Conservation (phyloP, 2,113 vertebrate genomes). For the Ondatra zibethicus region DNA sequence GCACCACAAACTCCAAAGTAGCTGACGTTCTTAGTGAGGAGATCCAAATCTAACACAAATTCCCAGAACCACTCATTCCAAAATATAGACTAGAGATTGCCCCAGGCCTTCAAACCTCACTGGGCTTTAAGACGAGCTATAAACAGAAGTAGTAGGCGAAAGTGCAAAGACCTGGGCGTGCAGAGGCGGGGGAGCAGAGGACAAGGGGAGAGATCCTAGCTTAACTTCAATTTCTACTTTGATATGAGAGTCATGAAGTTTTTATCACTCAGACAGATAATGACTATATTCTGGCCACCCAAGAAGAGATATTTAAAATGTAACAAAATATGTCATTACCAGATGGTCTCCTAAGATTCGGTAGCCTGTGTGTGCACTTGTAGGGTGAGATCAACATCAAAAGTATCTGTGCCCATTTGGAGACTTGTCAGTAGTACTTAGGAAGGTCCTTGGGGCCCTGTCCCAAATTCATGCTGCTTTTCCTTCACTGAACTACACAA, state of each 20-base stretch:
- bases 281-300: conserved; percentile 55
- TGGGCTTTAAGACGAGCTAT: background rate
- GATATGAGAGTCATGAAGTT: conserved; percentile 43
- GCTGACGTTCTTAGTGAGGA: conserved; percentile 69
- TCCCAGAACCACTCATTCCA: background rate
- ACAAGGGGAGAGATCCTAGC: background rate
- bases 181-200: background rate
- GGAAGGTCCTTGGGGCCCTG: conserved; percentile 57
- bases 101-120: conserved; percentile 65
- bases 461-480: conserved; percentile 56
- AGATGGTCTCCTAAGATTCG: conserved; percentile 55
- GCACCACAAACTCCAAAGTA: conserved; percentile 71
- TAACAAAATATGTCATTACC: conserved; percentile 59
- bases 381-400: conserved; percentile 17
- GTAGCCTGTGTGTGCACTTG: background rate
- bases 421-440: conserved; percentile 69
- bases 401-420: conserved; percentile 6
- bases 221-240: conserved; percentile 40
- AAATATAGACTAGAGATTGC: conserved; percentile 47
- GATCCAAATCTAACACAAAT: conserved; percentile 18
- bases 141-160: background rate
- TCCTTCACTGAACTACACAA: conserved; percentile 55
- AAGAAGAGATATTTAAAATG: conserved; percentile 63
- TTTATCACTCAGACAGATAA: conserved; percentile 39
- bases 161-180: background rate